A percentile compares a stretch with the other conserved stretches of the same genome.
Conservation (phyloP, 2,113 vertebrate species). For the Morone saxatilis region DNA sequence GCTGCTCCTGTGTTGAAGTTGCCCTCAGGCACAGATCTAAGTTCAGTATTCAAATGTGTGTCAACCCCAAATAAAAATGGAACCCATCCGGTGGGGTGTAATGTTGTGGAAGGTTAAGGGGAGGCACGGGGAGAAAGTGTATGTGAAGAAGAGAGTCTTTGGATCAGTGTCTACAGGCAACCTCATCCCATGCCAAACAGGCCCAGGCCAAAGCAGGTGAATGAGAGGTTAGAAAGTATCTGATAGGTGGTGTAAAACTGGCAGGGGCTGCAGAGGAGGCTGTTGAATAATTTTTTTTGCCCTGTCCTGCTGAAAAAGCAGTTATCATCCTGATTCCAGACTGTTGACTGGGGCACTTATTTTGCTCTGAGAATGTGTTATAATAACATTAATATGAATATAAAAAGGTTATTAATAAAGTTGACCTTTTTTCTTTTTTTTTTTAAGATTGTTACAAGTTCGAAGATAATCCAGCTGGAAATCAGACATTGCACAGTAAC, state of each 20-base stretch:
- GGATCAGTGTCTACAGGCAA: conserved; percentile 71
- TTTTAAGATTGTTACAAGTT: conserved; percentile 77
- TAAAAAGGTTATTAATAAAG: conserved; percentile 77
- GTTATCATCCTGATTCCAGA: conserved; percentile 80
- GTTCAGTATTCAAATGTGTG: conserved; percentile 73
- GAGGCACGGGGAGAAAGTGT: conserved; percentile 40
- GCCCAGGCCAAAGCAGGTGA: conserved; percentile 63
- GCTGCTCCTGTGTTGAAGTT: conserved; percentile 64
- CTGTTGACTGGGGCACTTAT: conserved; percentile 78
- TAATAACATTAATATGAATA: conserved; percentile 81
- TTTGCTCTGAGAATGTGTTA: conserved; percentile 84
- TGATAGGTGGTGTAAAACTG: conserved; percentile 62
- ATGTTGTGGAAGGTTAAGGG: conserved; percentile 55
- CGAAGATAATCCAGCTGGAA: conserved; percentile 80
- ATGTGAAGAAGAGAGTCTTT: conserved; percentile 54
- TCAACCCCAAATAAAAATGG: conserved; percentile 70
- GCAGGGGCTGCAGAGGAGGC: conserved; percentile 46
- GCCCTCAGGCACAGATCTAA: conserved; percentile 72
- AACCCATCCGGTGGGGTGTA: conserved; percentile 58
- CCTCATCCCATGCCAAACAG: conserved; percentile 65
- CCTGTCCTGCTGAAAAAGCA: conserved; percentile 75
- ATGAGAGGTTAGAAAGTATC: conserved; percentile 51
- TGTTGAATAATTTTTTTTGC: conserved; percentile 51
- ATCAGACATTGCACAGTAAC: conserved; percentile 82
- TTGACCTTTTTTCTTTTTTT: conserved; percentile 59